These are phyloP conservation scores for Choloepus hoffmanni DNA, from an alignment of 2,113 vertebrate genomes.

Conservation along the genomic window DNA sequence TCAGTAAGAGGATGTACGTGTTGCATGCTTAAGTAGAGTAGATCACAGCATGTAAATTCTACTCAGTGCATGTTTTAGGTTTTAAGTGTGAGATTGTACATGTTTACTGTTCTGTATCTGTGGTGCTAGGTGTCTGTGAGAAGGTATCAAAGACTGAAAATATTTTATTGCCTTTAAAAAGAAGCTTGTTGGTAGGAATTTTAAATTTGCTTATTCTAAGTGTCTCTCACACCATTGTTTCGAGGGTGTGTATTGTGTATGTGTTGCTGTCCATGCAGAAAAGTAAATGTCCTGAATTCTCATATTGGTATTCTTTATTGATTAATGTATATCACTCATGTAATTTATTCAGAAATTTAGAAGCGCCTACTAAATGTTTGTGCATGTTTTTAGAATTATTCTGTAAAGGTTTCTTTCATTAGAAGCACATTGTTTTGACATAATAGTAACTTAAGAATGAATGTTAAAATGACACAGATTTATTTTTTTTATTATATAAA, in stretches of 20 bases:
- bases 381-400: conserved; percentile 81
- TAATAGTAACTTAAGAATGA: conserved; percentile 85
- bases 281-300: conserved; percentile 71
- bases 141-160: no score
- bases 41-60: no score
- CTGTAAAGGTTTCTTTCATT: conserved; percentile 64
- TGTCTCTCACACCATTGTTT: no score
- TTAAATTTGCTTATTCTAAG: no score
- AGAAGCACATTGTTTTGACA: conserved; percentile 71
- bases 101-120: no score
- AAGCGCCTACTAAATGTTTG: conserved; percentile 67
- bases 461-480: conserved; percentile 84
- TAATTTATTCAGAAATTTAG: conserved; percentile 86
- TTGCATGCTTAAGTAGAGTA: no score
- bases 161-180: no score
- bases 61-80: no score
- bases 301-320: conserved; percentile 80
- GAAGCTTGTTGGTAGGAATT: not conserved
- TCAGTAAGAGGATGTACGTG: no score
- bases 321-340: conserved; percentile 80
- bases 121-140: no score
- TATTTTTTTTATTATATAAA: conserved; percentile 85
- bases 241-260: conserved; percentile 71
- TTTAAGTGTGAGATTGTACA: no score
- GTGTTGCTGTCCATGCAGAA: conserved; percentile 68